Base-by-base conservation (phyloP, 2,888 invertebrate genomes). In the Ennomos quercinarius region DNA sequence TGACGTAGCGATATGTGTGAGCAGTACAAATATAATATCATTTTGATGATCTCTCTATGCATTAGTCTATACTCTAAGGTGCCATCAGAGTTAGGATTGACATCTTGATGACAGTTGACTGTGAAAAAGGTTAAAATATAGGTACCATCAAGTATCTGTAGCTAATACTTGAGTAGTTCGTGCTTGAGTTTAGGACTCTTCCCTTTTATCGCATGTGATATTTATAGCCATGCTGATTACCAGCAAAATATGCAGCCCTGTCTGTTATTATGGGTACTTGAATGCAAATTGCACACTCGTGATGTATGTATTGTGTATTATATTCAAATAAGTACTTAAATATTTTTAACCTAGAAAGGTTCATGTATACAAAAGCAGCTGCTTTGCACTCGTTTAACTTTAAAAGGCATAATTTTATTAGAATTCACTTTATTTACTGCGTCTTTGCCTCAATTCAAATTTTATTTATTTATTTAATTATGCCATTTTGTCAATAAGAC, bases 271-370 rank as follows among this genome's bases (percentile, higher is more conserved):
- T 10, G 44, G 44, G 13, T 38, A 56, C 42, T 55, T 48, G 13
- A 56, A 40, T 13, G 27, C 27, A 27, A 27, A 27, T 27, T 27
- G 27, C 13, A 34, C 39, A 39, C 38, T 48, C 43, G 38, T 49
- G 48, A 56, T 42, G 11, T 38, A 27, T 27, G 27, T 27, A 27
- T 27, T 37, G 37, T 13, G 9, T 53, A 36, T 13, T 37, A 11
- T 54, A 49, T 49, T 56, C 56, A 45, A 50, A 44, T n/a, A 45
- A 50, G 39, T n/a, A 27, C 27, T 27, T 27, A 35, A 38, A 56
- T 48, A 42, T 44, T 56, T 39, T 49, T 34, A n/a, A 43, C 35
- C 1, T 42, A 9, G 10, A 4, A 27, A 12, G 17, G 10, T 43
- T 10, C 40, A 37, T 17, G 4, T 37, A 38, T n/a, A 17, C 44